phyloP scores from a whole-genome alignment of 2,888 invertebrate species.

The Plagodis dolabraria region DNA sequence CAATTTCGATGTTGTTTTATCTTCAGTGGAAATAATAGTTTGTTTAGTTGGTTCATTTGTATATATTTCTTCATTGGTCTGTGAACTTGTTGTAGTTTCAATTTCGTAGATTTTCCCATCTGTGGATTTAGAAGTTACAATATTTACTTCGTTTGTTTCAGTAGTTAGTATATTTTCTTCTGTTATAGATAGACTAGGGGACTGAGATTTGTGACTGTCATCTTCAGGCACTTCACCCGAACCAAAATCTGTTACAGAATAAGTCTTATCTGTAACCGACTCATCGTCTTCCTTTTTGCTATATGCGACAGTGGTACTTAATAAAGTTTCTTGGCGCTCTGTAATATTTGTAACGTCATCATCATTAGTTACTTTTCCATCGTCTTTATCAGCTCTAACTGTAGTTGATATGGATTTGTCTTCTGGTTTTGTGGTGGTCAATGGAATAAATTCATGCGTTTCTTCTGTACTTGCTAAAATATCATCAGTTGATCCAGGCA shows the following conservation, averaged over 20 bases:
- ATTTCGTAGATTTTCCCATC: conserved; percentile 9
- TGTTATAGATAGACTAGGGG: conserved; percentile 14
- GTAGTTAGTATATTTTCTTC: conserved; percentile 18
- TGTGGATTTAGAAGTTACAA: background rate
- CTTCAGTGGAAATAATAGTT: conserved; percentile 5
- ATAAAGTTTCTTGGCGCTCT: conserved; percentile 18
- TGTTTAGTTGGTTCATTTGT: conserved; percentile 15
- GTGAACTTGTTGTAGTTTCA: conserved; percentile 14
- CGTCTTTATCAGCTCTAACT: conserved; percentile 5
- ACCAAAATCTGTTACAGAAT: conserved; percentile 27
- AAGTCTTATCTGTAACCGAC: conserved; percentile 26
- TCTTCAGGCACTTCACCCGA: conserved; percentile 35
- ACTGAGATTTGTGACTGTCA: conserved; percentile 29
- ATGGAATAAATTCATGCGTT: conserved; percentile 32
- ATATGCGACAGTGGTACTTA: conserved; percentile 12
- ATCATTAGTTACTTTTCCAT: conserved; percentile 11
- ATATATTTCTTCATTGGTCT: conserved; percentile 17
- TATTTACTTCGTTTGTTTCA: conserved; percentile 10
- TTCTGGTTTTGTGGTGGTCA: conserved; percentile 26
- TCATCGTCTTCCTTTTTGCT: conserved; percentile 30
- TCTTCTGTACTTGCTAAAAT: conserved; percentile 25
- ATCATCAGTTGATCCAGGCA: conserved; percentile 18
- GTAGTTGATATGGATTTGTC: conserved; percentile 14
- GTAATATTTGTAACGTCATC: conserved; percentile 13
- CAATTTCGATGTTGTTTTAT: conserved; percentile 6